Evolutionary conservation across 2,113 vertebrate species (phyloP), one percentile per base, ranked within the genome.

Genomic region (Motacilla alba): DNA sequence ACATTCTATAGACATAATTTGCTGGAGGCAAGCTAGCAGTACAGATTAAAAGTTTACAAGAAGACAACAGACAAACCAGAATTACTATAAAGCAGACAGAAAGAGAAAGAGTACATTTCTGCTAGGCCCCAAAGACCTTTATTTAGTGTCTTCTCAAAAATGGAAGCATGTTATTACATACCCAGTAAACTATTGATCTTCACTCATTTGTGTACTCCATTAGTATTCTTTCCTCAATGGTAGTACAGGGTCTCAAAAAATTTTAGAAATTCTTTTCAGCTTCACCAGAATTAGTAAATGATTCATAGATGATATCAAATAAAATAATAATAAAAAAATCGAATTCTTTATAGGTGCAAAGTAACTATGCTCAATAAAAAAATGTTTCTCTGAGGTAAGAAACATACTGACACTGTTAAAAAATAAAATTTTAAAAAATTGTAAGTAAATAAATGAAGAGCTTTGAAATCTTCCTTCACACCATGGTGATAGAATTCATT

Each of bases 1-100:
- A 97, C 83, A 96, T 97, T 94, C 96, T 97, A 96, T 91, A 96
- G 96, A 97, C 96, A 96, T 79, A 93, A 97, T 97, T 98, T 98
- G 97, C 97, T 98, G 72, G 95, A 98, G 97, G 97, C 97, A 96
- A 98, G 83, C 11, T 96, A 93, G 66, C 60, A n/a, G 49, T 85
- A 47, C 77, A 97, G 94, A 98, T 97, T 97, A 97, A 96, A 97
- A 97, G 93, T 97, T 96, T 98, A 91, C 70, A 95, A 5, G 19
- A 93, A 97, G 95, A 96, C 64, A 97, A 96, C 59, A 96, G 90
- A 76, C 76, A 97, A 93, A 96, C 64, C 72, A 92, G 60, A 67
- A 75, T 89, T 93, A 75, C 74, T 90, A 97, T 79, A 95, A 96
- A 96, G 95, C 85, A 96, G 81, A 88, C 63, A 49, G 43, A 96